Conservation (phyloP, 2,113 vertebrate genomes). For the Cromileptes altivelis region DNA sequence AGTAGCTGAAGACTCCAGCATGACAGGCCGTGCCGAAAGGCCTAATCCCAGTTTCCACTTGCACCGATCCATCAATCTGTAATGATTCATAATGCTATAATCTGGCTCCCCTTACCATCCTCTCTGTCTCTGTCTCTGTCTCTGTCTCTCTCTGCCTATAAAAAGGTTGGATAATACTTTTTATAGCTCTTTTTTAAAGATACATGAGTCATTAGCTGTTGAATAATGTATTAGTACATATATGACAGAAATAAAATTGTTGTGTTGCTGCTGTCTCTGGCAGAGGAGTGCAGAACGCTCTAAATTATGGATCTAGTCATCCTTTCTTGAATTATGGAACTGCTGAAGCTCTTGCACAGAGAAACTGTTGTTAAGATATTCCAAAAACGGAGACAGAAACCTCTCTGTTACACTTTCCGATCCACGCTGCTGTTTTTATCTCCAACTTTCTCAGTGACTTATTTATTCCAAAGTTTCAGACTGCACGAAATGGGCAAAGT, state of each 20-base stretch:
- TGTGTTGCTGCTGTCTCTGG: constrained; percentile 19
- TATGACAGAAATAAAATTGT: constrained; percentile 30
- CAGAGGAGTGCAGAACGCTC: neutral
- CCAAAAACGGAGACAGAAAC: neutral
- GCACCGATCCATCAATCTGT: constrained; percentile 62
- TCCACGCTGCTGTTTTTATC: constrained; percentile 1
- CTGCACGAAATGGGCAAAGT: neutral
- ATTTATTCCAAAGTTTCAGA: constrained; percentile 9
- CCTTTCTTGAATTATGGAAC: constrained; percentile 31
- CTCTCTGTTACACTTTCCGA: neutral
- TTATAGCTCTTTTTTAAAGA: neutral
- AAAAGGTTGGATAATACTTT: neutral
- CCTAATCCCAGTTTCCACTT: constrained; percentile 73
- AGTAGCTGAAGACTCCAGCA: constrained; percentile 49
- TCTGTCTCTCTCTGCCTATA: constrained; percentile 52
- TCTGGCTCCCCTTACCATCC: constrained; percentile 69
- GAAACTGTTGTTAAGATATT: constrained; percentile 4
- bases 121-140: constrained; percentile 46
- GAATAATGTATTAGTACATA: constrained; percentile 24
- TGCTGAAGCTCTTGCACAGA: neutral
- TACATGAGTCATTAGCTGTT: constrained; percentile 6
- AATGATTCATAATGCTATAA: constrained; percentile 52
- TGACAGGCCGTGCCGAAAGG: constrained; percentile 54
- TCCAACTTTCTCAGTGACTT: neutral
- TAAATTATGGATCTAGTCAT: constrained; percentile 57